Evolutionary conservation across 2,113 vertebrate species (phyloP), one percentile per base, ranked within the genome.

Genomic region (Microtus oregoni): DNA sequence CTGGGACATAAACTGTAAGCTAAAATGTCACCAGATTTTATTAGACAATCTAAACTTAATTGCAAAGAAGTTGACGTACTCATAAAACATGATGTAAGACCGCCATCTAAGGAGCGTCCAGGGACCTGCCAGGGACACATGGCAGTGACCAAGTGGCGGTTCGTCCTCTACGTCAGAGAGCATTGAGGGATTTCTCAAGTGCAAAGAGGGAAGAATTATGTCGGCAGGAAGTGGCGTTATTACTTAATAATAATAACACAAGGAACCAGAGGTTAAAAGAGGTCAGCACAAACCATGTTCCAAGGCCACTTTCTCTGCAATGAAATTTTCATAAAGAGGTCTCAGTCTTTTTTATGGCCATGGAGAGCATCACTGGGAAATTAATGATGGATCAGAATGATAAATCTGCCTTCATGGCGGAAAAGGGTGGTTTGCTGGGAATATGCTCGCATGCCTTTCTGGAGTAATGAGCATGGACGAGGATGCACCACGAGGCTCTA

Each of bases 21-120:
- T 98, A 95, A 98, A 98, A 98, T 98, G 98, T 98, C 98, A 98
- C 97, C 90, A 97, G 94, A 86, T 98, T 99, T 98, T 98, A 99
- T 98, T 98, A 98, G 97, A 97, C 98, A 98, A 95, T 98, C 97
- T 98, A 96, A 98, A 98, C 95, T 97, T 99, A 98, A 98, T 98
- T 99, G 98, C 98, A 98, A 96, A 97, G 98, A 98, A 98, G 98
- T 97, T 98, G 98, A 96, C 96, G 97, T 75, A 63, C 96, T 98
- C 97, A 35, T 98, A 98, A 99, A 99, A 98, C 96, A 96, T 98
- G 98, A 98, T 97, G 96, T 90, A 98, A 98, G 89, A 82, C 89
- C 65, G 94, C 96, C 95, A 83, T 98, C 97, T 77, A 96, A 86
- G 95, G 77, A 58, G 97, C 91, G 50, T 89, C 52, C 90, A 90